These are phyloP conservation scores for Ophiothrix spiculata DNA, from an alignment of 35 echinoderm and acorn worm species.

Conservation along the genomic window DNA sequence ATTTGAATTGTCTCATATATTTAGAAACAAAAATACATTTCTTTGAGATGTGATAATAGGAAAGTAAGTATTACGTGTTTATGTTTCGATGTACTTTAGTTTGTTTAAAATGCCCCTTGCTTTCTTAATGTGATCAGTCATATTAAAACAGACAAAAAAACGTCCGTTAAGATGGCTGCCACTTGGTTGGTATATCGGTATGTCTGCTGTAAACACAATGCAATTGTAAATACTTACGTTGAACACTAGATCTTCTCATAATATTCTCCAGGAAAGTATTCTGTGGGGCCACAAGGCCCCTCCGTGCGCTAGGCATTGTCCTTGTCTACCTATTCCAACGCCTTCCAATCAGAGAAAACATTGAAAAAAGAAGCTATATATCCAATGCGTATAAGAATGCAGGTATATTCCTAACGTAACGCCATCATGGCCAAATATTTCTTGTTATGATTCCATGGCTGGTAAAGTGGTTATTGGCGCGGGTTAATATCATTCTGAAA, in stretches of 20 bases:
- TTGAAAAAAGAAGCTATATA: not conserved
- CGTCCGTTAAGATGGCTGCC: too few species aligned
- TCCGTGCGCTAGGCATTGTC: slow-evolving; percentile 77
- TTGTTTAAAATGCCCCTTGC: too few species aligned
- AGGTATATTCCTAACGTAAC: not conserved
- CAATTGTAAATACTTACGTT: slow-evolving; percentile 92
- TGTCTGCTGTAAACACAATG: too few species aligned
- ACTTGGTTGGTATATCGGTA: too few species aligned
- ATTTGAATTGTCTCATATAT: too few species aligned
- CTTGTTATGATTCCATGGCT: not conserved
- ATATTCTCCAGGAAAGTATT: slow-evolving; percentile 99
- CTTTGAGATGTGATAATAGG: too few species aligned
- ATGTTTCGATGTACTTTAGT: too few species aligned
- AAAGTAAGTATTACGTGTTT: too few species aligned
- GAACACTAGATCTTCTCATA: slow-evolving; percentile 80
- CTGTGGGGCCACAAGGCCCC: slow-evolving; percentile 95
- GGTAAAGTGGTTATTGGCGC: not conserved
- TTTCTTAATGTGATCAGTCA: too few species aligned
- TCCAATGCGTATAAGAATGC: not conserved
- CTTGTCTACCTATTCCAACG: not conserved
- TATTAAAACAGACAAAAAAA: too few species aligned
- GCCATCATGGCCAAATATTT: not conserved
- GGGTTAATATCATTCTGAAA: not conserved
- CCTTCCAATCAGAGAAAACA: not conserved
- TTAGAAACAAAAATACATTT: too few species aligned